phyloP scores from a whole-genome alignment of 2,888 invertebrate species.

The Tetragnatha montana region DNA sequence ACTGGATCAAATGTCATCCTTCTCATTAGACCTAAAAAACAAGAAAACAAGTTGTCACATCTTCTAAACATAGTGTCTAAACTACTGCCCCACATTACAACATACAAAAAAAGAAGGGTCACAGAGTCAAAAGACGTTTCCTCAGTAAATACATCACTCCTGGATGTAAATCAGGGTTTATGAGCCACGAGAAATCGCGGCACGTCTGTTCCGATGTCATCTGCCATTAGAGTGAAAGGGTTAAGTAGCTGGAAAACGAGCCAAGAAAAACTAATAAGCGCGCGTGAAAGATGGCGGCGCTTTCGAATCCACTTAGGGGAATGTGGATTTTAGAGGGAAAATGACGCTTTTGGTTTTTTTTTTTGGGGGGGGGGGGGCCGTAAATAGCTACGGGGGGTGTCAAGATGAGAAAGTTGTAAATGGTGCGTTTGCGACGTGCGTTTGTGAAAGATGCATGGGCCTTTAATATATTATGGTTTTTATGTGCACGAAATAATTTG shows the following conservation, averaged over 20 bases:
- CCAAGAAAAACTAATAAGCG: slow-evolving; percentile 2
- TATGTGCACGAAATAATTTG: too few species aligned
- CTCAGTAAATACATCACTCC: not conserved
- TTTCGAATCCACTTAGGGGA: not conserved
- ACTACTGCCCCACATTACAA: not conserved
- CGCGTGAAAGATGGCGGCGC: not conserved
- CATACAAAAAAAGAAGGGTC: not conserved
- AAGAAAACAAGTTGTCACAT: not conserved
- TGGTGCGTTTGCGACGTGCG: too few species aligned
- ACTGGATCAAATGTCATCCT: not conserved
- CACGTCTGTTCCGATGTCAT: not conserved
- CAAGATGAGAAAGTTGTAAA: too few species aligned
- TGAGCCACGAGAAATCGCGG: not conserved
- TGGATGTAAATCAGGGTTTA: slow-evolving; percentile 10
- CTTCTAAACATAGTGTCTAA: not conserved
- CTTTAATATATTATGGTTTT: too few species aligned
- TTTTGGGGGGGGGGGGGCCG: too few species aligned
- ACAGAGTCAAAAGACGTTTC: not conserved
- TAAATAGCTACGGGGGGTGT: too few species aligned
- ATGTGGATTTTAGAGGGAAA: not conserved
- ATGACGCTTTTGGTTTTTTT: not conserved
- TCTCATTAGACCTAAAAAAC: not conserved
- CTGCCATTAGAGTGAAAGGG: not conserved
- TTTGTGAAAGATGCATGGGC: too few species aligned
- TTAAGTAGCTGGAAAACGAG: slow-evolving; percentile 16